phyloP scores from a whole-genome alignment of 2,113 vertebrate species.

The Neolamprologus brichardi region DNA sequence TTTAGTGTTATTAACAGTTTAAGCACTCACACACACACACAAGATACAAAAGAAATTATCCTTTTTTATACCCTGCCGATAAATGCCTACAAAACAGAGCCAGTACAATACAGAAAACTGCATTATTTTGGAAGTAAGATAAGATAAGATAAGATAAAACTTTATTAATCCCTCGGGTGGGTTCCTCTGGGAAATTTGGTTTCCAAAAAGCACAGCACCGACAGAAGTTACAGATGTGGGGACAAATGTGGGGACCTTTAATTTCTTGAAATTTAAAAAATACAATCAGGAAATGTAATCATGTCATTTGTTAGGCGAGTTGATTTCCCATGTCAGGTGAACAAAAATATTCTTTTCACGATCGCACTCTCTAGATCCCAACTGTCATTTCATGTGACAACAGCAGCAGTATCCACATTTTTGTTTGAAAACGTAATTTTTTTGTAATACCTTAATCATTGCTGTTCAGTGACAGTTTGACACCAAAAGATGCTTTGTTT shows the following conservation, averaged over 20 bases:
- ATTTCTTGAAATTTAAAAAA: not conserved
- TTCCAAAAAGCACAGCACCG: too few relatives aligned
- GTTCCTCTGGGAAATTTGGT: too few relatives aligned
- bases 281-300: not conserved
- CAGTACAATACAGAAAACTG: not conserved
- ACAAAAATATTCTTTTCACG: slow-evolving; percentile 3
- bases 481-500: slow-evolving; percentile 35
- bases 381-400: slow-evolving; percentile 45
- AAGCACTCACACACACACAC: not conserved
- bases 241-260: not conserved
- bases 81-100: not conserved
- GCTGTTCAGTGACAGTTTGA: slow-evolving; percentile 53
- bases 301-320: not conserved
- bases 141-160: too few relatives aligned
- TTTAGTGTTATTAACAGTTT: not conserved
- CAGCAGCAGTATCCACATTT: not conserved
- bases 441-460: slow-evolving; percentile 31
- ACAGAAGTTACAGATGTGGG: too few relatives aligned
- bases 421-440: not conserved
- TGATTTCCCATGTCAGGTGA: slow-evolving; percentile 33
- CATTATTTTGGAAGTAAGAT: not conserved
- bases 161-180: too few relatives aligned
- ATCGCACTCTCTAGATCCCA: slow-evolving; percentile 3
- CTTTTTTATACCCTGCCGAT: not conserved
- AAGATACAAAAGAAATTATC: not conserved